Base-by-base conservation (phyloP, 2,888 invertebrate genomes). In the Nipponacmea schrenckii region DNA sequence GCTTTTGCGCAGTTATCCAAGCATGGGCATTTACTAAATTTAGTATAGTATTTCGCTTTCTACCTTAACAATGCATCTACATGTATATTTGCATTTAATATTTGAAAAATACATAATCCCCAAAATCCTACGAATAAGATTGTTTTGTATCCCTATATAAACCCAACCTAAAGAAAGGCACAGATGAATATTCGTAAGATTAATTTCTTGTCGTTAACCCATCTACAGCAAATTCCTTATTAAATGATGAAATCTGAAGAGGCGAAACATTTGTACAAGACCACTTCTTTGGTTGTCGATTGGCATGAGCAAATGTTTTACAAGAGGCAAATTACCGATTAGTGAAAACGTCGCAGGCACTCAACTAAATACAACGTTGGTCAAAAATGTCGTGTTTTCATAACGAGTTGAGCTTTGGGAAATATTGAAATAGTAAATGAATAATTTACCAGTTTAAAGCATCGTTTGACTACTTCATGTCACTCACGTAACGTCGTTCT, bases 401-500 rank as follows among this genome's bases (percentile, higher is more conserved):
- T 56, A 56, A 56, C 56, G 56, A 56, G 56, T 24, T 24, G 20
- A 56, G 56, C 56, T 24, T 24, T 20, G 56, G 56, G 24, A 56
- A 56, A 56, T 24, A 56, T 56, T 56, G 56, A 56, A 24, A 24
- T 56, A 56, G 56, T 56, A 56, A 56, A 24, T 20, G 24, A 56
- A 24, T 56, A 56, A 24, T 56, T 24, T 12, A 20, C 56, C 20
- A 56, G 56, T 24, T 56, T 56, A 56, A 56, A 56, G 56, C 56
- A 56, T 56, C 56, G 56, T 56, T 56, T 56, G 24, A 56, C 56
- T 56, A 56, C 56, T 56, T 24, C 56, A 56, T 24, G 56, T 56
- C 56, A 56, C 20, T 56, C 56, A 56, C 24, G 20, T 24, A 24
- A 39, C 12, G 56, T 20, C 24, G 56, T 24, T 56, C 20, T 56